Base-by-base conservation (phyloP, 2,113 vertebrate genomes). In the Onychorhynchus coronatus region DNA sequence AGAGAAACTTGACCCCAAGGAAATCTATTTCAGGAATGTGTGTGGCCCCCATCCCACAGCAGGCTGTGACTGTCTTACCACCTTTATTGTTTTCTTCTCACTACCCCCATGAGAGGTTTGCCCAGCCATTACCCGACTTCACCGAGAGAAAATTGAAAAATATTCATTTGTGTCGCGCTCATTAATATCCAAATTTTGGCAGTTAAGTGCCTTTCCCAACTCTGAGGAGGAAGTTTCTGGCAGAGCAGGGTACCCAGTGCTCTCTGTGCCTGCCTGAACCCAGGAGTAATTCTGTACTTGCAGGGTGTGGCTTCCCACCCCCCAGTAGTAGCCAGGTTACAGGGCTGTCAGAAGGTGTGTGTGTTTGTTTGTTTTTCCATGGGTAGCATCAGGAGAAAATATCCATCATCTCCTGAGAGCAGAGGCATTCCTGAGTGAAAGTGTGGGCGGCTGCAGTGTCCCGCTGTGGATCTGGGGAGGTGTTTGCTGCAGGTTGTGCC, bases 1-100 rank as follows among this genome's bases (percentile, higher is more conserved):
- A 86, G 91, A 96, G 93, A 85, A 94, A 94, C 82, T 88, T 96
- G 95, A 96, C 91, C 95, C 94, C 47, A 94, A 91, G 94, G 89
- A 97, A 96, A 95, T 96, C 88, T 93, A 52, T 84, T 88, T 91
- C 85, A 93, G 92, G 93, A 96, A 96, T 88, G 85, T 62, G 75
- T 76, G 65, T 78, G 79, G 85, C 95, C 91, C 79, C 79, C 35
- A 80, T 49, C 68, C 52, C 65, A 35, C 65, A 35, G 83, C 83
- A 71, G 81, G 19, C 88, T 59, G n/a, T 8, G 73, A 88, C 79
- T 85, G 72, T 93, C 91, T 83, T 58, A 68, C 82, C 82, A 83
- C 79, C 92, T 93, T 91, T 66, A 91, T 33, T 55, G 72, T 18
- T 30, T 91, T 85, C 88, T 90, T 89, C 84, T 85, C 89, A 55